Evolutionary conservation across 2,888 invertebrate genomes (phyloP), one percentile per base, ranked within the genome.

Genomic region (Lasioglossum vierecki): DNA sequence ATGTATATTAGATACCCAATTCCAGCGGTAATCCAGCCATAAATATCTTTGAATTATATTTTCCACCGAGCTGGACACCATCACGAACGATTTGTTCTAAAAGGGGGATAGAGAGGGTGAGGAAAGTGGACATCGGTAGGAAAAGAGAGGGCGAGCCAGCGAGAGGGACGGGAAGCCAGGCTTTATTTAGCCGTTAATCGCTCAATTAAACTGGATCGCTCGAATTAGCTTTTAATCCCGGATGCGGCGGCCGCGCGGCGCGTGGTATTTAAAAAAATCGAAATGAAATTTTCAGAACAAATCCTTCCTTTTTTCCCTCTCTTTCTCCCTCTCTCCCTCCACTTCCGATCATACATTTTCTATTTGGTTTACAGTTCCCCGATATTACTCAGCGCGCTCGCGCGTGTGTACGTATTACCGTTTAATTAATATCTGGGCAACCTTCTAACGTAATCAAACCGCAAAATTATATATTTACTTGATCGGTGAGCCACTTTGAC

Each of bases 31-130:
- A 95, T 95, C 95, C 93, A 89, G 92, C 93, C 91, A 94, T 94
- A 94, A 94, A 94, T 95, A 95, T 93, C 93, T 90, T 92, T 94
- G 94, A 94, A 94, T 94, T 94, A 94, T 94, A 94, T 94, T 94
- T 94, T 94, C 92, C 91, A 93, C 89, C 92, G 90, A 79, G 89
- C 87, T 88, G 90, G 91, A 90, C 92, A 89, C 90, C 91, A 91
- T 89, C 91, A 89, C 87, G 89, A 89, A 91, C 91, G 91, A 91
- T 92, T 92, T 91, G 92, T 90, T 91, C 90, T 90, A 89, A 86
- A 88, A 87, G 84, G 76, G 76, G 70, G 82, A 84, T 86, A 84
- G 84, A 83, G 87, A 84, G 84, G 82, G 80, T 63, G 89, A 84
- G 75, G 39, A 63, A 53, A 70, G 79, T 82, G 41, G 71, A 46